phyloP scores from a whole-genome alignment of 2,797 vertebrate species.

The Channallabes apus region DNA sequence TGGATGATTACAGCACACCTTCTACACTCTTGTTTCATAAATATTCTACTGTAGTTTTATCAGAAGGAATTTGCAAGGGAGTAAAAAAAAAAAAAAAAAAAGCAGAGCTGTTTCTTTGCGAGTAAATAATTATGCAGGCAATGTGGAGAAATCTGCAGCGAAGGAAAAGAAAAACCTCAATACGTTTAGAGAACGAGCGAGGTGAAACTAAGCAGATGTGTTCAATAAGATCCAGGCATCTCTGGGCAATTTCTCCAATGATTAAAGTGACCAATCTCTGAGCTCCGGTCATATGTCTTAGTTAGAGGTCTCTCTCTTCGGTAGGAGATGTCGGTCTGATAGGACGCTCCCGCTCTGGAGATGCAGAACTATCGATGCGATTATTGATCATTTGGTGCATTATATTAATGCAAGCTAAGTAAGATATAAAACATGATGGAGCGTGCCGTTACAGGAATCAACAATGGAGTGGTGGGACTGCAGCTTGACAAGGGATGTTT shows the following conservation, averaged over 20 bases:
- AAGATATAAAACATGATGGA: neutral
- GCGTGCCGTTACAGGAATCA: neutral
- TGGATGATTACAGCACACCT: neutral
- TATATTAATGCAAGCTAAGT: slow-evolving; percentile 2
- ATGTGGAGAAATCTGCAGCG: neutral
- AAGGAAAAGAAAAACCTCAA: slow-evolving; percentile 18
- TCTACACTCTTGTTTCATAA: neutral
- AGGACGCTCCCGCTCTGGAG: neutral
- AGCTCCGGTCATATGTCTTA: slow-evolving; percentile 21
- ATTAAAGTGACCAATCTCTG: slow-evolving; percentile 22
- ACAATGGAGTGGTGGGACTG: neutral
- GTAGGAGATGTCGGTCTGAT: slow-evolving; percentile 13
- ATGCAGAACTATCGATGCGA: neutral
- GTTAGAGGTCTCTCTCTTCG: neutral
- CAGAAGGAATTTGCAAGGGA: neutral
- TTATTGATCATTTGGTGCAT: slow-evolving; percentile 8
- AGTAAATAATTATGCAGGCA: neutral
- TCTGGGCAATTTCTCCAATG: slow-evolving; percentile 10
- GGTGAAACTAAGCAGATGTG: slow-evolving; percentile 11
- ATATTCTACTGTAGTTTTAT: neutral
- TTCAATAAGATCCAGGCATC: slow-evolving; percentile 10
- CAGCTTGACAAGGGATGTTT: neutral
- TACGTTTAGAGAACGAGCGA: neutral
- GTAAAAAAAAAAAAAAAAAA: no score
- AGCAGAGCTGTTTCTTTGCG: neutral